These are phyloP conservation scores for Xyliphius kryptos DNA, from an alignment of 2,113 vertebrate species.

Conservation along the genomic window DNA sequence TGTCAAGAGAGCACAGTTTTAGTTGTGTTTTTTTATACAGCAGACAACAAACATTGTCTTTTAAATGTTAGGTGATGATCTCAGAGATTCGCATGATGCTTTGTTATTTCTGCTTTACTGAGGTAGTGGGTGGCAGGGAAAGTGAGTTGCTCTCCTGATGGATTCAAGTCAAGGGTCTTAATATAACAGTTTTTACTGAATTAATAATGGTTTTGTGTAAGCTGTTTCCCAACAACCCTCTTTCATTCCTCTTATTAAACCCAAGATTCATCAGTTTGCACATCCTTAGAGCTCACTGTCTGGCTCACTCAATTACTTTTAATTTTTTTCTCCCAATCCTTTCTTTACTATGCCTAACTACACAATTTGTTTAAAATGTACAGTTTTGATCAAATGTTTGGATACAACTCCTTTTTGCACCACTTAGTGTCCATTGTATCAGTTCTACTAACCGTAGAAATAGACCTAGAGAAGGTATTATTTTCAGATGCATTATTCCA, in stretches of 20 bases:
- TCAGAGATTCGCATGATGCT: background rate
- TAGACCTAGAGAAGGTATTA: too few relatives aligned
- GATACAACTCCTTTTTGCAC: too few relatives aligned
- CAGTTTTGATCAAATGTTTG: too few relatives aligned
- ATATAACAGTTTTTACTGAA: background rate
- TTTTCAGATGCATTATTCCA: too few relatives aligned
- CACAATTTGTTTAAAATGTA: too few relatives aligned
- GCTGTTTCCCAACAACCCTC: background rate
- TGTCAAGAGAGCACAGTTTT: slow-evolving; percentile 2
- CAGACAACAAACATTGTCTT: slow-evolving; percentile 9
- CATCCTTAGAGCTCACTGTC: too few relatives aligned
- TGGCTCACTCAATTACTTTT: too few relatives aligned
- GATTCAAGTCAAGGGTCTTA: background rate
- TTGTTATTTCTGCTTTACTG: background rate
- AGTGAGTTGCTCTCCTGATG: background rate
- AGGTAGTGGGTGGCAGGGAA: background rate
- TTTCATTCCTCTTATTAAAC: background rate
- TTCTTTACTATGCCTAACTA: too few relatives aligned
- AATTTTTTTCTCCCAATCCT: too few relatives aligned
- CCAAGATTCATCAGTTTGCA: background rate
- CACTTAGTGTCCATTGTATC: too few relatives aligned
- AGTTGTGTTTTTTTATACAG: background rate
- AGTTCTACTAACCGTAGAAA: too few relatives aligned
- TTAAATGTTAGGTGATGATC: background rate
- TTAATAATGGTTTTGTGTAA: background rate